Evolutionary conservation across 2,113 vertebrate genomes (phyloP), one percentile per base, ranked within the genome.

Genomic region (Aix galericulata): DNA sequence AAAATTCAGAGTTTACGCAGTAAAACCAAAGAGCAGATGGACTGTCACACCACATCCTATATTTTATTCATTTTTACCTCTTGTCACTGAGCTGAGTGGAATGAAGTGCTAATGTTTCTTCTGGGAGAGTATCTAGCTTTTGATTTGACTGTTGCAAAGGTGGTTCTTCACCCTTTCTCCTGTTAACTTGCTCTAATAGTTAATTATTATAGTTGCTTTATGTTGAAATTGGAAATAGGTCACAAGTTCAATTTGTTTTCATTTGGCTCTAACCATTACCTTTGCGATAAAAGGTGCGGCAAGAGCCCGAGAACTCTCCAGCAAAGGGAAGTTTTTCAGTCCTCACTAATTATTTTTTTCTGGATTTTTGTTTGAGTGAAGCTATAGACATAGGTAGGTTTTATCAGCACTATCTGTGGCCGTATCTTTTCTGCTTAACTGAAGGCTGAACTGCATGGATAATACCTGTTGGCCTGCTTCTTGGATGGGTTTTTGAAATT

Each of bases 361-460:
- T 13, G 20, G 2, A 0, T 10, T 48, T 40, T 83, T 73, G 9
- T 59, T 78, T 82, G 25, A 21, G 9, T 78, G 29, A 46, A 66
- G 10, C 34, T 56, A 11, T 72, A 27, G 3, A 14, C 0, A 0
- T 29, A 23, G 32, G 11, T 38, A 44, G 20, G 5, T 81, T 91
- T 67, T n/a, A 17, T 83, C 26, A 32, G 21, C 40, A 27, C 29
- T 62, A 0, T 44, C 13, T 36, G 40, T 53, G 58, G 40, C 38
- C 3, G 2, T 62, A 11, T 38, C 25, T 40, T 63, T 81, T 53
- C 62, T 81, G 17, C 26, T 69, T 73, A 55, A 7, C 6, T 67
- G 81, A 82, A 36, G n/a, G 21, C 40, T 29, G 38, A 77, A 31
- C 22, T 71, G 25, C 0, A 1, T 50, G 31, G 36, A 3, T 75